phyloP scores from a whole-genome alignment of 2,797 vertebrate species.

The Neosalanx taihuensis region DNA sequence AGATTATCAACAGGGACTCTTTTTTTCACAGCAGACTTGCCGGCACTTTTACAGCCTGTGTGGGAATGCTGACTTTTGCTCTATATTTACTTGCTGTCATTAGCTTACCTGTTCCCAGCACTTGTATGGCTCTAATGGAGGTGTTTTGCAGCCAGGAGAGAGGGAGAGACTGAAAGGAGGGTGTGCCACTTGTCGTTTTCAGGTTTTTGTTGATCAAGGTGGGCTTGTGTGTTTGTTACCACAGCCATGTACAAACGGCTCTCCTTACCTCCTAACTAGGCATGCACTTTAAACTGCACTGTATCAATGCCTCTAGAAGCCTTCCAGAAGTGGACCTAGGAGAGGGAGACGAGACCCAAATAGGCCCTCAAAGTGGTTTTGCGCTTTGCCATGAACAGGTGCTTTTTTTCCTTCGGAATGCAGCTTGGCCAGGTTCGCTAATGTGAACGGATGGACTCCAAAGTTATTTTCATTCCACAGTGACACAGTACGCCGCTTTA shows the following conservation, averaged over 20 bases:
- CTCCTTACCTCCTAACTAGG: not conserved
- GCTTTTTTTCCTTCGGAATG: slow-evolving; percentile 10
- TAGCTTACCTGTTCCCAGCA: slow-evolving; percentile 12
- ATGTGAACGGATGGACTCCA: not conserved
- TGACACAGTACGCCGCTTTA: not conserved
- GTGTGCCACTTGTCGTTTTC: slow-evolving; percentile 51
- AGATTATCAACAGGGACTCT: too few species aligned
- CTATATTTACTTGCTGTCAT: slow-evolving; percentile 4
- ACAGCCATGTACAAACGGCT: slow-evolving; percentile 4
- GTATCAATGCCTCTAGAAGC: too few species aligned
- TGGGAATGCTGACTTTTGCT: not conserved
- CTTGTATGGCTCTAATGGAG: slow-evolving; percentile 39
- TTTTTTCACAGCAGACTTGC: not conserved
- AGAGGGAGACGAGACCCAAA: too few species aligned
- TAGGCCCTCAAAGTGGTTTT: too few species aligned
- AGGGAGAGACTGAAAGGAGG: slow-evolving; percentile 31
- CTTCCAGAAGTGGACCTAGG: too few species aligned
- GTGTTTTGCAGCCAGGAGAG: slow-evolving; percentile 28
- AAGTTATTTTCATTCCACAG: not conserved
- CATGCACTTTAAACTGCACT: not conserved
- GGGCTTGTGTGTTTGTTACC: slow-evolving; percentile 53
- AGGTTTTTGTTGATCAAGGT: slow-evolving; percentile 58
- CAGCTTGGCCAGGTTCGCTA: not conserved
- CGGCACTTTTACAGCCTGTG: not conserved
- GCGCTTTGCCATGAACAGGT: too few species aligned